These are phyloP conservation scores for Anastrepha ludens DNA, from an alignment of 1,140 invertebrate species.

Conservation along the genomic window DNA sequence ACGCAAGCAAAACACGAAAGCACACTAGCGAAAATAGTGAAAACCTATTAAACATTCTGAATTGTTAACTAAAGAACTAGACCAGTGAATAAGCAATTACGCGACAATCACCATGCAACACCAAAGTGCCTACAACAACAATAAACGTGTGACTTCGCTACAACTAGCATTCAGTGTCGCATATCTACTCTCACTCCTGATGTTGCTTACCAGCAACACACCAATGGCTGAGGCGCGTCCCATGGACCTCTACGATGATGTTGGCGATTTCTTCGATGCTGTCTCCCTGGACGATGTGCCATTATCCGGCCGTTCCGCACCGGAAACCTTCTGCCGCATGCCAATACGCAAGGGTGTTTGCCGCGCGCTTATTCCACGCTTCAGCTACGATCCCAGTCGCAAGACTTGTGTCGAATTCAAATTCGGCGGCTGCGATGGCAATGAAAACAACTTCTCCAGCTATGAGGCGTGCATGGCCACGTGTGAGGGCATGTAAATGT, in stretches of 20 bases:
- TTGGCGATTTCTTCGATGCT: constrained; percentile 70
- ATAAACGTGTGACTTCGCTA: not conserved
- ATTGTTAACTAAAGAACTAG: not conserved
- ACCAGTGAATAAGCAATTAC: not conserved
- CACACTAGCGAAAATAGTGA: too few relatives aligned
- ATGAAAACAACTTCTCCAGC: constrained; percentile 80
- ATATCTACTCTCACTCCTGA: not conserved
- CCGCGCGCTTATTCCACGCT: constrained; percentile 76
- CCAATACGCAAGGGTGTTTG: constrained; percentile 77
- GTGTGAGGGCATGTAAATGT: constrained; percentile 74
- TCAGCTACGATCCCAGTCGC: constrained; percentile 75
- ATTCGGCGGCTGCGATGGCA: constrained; percentile 82
- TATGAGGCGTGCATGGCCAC: constrained; percentile 76
- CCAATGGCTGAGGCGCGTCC: constrained; percentile 58
- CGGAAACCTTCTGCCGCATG: constrained; percentile 72
- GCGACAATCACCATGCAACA: not conserved
- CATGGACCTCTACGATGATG: constrained; percentile 72
- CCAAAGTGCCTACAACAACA: constrained; percentile 40
- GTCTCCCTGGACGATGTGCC: constrained; percentile 71
- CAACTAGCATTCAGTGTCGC: not conserved
- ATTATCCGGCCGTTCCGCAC: constrained; percentile 65
- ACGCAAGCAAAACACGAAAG: not conserved
- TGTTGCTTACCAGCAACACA: not conserved
- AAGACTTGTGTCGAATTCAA: constrained; percentile 79
- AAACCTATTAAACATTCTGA: not conserved